Conservation (phyloP, 1,140 invertebrate species). For the Aporrectodea caliginosa region DNA sequence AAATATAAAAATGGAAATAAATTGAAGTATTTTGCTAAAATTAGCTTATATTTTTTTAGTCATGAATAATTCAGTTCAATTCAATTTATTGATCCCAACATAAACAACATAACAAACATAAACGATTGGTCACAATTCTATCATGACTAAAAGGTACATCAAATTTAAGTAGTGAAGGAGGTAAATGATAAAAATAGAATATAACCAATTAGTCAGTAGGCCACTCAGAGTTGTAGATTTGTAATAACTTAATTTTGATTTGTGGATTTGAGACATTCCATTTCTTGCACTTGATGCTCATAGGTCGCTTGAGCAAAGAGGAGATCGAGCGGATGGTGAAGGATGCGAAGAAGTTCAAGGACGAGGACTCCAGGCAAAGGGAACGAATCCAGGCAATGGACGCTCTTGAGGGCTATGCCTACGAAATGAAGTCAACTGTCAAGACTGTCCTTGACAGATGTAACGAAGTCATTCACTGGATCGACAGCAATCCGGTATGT, state of each 20-base stretch:
- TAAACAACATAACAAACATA: no score
- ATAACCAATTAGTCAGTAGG: no score
- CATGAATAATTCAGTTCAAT: no score
- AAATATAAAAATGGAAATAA: no score
- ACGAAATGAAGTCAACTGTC: conserved; percentile 86
- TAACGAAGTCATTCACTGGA: conserved; percentile 14
- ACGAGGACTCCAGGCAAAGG: conserved; percentile 68
- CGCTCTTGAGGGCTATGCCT: conserved; percentile 87
- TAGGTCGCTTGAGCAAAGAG: conserved; percentile 67
- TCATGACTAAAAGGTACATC: no score
- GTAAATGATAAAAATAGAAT: no score
- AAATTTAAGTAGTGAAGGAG: no score
- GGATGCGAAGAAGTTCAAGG: conserved; percentile 22
- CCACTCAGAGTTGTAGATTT: conserved; percentile 71
- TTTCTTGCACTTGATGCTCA: neutral
- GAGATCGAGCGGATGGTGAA: conserved; percentile 27
- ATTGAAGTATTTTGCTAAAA: no score
- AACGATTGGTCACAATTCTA: no score
- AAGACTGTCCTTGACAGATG: conserved; percentile 38
- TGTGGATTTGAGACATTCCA: conserved; percentile 15
- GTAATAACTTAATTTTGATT: neutral
- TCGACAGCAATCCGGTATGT: conserved; percentile 18
- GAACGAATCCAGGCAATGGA: conserved; percentile 80
- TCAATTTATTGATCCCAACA: no score
- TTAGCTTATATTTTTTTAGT: no score